Evolutionary conservation across 2,888 invertebrate species (phyloP).

Genomic region (Epirrhoe alternata): DNA sequence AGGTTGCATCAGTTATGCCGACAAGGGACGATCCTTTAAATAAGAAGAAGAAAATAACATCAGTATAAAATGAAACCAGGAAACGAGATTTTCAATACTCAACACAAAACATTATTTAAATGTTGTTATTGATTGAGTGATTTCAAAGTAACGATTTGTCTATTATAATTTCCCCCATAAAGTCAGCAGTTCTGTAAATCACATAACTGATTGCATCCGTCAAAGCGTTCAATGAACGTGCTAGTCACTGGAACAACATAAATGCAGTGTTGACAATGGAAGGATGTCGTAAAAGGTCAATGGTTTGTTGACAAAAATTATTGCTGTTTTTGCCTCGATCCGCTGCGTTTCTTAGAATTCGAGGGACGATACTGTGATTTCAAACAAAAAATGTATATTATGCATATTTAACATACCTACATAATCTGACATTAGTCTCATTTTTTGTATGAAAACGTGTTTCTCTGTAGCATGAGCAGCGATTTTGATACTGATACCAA

Average conservation of each 20-base stretch:
- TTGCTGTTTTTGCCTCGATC: neutral
- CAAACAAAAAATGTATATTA: neutral
- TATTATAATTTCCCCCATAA: constrained; percentile 35
- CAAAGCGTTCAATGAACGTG: constrained; percentile 30
- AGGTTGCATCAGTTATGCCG: too few species aligned
- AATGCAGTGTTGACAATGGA: constrained; percentile 24
- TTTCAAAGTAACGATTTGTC: constrained; percentile 26
- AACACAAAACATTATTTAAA: neutral
- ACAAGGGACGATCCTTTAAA: too few species aligned
- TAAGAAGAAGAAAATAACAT: too few species aligned
- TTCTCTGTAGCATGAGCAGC: neutral
- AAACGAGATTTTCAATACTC: neutral
- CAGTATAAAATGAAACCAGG: too few species aligned
- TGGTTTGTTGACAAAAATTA: constrained; percentile 20
- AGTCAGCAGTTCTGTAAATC: constrained; percentile 31
- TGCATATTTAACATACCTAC: neutral
- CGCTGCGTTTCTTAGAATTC: neutral
- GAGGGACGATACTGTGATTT: neutral
- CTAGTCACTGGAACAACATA: constrained; percentile 30
- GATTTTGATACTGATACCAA: neutral
- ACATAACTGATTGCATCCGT: constrained; percentile 43
- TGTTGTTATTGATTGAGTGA: constrained; percentile 3
- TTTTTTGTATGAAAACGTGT: neutral
- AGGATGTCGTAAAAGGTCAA: constrained; percentile 28
- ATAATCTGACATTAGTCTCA: too few species aligned